These are phyloP conservation scores for Plecturocebus donacophilus DNA, from an alignment of 2,113 vertebrate species.

Conservation along the genomic window DNA sequence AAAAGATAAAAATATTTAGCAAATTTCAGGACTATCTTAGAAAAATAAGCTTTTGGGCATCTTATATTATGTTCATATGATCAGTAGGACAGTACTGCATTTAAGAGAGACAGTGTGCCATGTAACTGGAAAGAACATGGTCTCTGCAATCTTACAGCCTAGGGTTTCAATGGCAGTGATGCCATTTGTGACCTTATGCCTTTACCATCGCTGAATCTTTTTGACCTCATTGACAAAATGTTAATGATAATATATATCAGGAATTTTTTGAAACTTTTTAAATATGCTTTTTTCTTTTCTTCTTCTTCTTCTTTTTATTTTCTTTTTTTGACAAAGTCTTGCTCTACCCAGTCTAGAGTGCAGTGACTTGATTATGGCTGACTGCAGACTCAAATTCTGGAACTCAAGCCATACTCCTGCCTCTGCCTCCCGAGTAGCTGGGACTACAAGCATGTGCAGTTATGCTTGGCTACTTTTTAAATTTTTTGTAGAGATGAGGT, in stretches of 20 bases:
- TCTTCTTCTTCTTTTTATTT: background rate
- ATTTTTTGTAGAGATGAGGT: too few species aligned
- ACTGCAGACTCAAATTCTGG: too few species aligned
- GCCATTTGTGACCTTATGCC: fast-evolving
- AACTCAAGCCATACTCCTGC: too few species aligned
- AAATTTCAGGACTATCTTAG: background rate
- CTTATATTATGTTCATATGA: background rate
- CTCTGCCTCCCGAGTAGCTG: too few species aligned
- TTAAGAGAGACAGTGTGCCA: background rate
- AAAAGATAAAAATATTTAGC: background rate
- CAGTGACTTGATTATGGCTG: too few species aligned
- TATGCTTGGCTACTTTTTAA: too few species aligned
- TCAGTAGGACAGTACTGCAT: background rate
- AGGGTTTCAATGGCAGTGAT: background rate
- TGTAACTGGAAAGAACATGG: background rate
- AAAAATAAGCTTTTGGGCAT: background rate
- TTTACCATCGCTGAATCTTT: background rate
- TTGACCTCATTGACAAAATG: background rate
- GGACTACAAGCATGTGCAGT: too few species aligned
- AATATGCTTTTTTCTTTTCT: background rate
- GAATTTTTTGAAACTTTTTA: background rate
- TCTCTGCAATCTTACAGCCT: background rate
- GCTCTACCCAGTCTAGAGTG: too few species aligned
- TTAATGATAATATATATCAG: too few species aligned
- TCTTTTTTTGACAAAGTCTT: too few species aligned